Evolutionary conservation across 1,140 invertebrate species (phyloP).

Genomic region (Diuraphis noxia): DNA sequence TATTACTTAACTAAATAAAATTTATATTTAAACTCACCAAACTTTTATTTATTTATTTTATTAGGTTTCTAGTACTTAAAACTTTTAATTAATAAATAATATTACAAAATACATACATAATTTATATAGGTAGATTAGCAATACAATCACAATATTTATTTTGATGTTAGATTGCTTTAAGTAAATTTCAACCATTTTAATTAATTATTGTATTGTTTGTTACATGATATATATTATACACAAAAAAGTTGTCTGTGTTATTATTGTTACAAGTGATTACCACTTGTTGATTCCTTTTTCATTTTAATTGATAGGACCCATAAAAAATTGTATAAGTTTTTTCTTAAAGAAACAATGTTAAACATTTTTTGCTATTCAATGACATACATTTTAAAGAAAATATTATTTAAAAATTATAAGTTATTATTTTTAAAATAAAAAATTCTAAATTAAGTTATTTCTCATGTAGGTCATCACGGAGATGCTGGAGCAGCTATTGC

Average conservation of each 20-base stretch:
- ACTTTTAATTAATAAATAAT: too few species aligned
- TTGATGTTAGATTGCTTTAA: neutral
- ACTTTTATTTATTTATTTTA: too few species aligned
- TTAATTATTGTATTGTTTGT: too few species aligned
- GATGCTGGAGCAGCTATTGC: slow-evolving; percentile 91
- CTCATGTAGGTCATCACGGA: slow-evolving; percentile 86
- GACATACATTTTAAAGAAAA: neutral
- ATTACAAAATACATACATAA: neutral
- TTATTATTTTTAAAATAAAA: slow-evolving; percentile 20
- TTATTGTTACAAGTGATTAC: neutral
- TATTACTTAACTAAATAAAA: neutral
- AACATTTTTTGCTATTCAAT: neutral
- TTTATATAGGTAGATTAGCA: neutral
- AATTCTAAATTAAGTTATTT: neutral
- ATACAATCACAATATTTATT: neutral
- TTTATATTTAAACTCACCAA: neutral
- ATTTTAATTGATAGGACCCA: neutral
- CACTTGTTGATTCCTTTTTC: neutral
- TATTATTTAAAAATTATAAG: neutral
- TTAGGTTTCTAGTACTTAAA: too few species aligned
- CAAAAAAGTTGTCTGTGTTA: neutral
- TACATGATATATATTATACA: too few species aligned
- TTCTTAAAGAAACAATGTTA: neutral
- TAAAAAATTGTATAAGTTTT: neutral
- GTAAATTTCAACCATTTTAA: neutral